Evolutionary conservation across 2,113 vertebrate species (phyloP), one percentile per base, ranked within the genome.

Genomic region (Tapirus terrestris): DNA sequence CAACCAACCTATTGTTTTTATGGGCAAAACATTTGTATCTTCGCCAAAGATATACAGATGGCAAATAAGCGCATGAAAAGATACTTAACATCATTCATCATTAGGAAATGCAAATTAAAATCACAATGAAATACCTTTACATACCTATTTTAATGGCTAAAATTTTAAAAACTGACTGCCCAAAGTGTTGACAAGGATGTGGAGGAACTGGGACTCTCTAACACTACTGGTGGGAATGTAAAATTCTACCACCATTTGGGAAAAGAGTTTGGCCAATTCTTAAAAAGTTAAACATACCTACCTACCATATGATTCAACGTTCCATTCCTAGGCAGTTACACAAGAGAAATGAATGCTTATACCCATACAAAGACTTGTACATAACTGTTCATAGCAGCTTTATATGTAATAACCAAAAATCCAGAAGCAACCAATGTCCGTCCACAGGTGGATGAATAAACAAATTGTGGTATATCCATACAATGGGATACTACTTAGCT

Each of bases 161-260:
- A 39, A 25, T 33, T 75, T 75, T 80, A n/a, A 45, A 76, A 91
- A 61, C 68, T 83, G 68, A 63, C 39, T 27, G 53, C 20, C 79
- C 23, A 56, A 29, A 72, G 10, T n/a, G n/a, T 58, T 89, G 75
- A 73, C 20, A 63, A 85, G 65, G 31, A 72, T 75, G 9, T 91
- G 33, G 18, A 86, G 6, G 21, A 85, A 72, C 10, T 48, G 17
- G 36, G 76, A 86, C 53, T 90, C 29, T 53, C 56, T 67, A 60
- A 80, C 72, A 97, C 53, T 73, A 56, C 70, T 85, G 25, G n/a
- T 89, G 33, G 56, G 27, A 85, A 73, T 97, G 65, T 56, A 83
- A 76, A 89, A 89, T 82, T 56, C 5, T 21, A 36, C 43, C 76
- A n/a, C 8, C 45, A 36, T 65, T 86, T 65, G 68, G 58, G 72